A percentile compares a stretch with the other conserved stretches of the same genome.
Evolutionary conservation across 2,113 vertebrate genomes (phyloP).

Genomic region (Xiphophorus hellerii): DNA sequence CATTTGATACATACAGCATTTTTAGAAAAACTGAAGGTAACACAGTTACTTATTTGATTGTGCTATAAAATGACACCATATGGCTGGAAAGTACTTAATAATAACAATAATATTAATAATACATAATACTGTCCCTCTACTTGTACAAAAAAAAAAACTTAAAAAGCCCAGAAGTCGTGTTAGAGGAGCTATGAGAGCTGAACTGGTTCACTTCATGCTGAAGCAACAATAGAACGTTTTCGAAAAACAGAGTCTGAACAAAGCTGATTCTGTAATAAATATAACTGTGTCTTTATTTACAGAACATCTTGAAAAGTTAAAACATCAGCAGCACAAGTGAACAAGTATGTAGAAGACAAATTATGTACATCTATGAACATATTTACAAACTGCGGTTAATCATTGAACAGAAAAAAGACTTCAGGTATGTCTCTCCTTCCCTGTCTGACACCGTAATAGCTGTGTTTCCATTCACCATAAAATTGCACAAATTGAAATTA

Average conservation of each 20-base stretch:
- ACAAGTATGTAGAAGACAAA: constrained; percentile 12
- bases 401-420: background rate
- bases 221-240: background rate
- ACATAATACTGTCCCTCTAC: no score
- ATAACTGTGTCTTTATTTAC: constrained; percentile 76
- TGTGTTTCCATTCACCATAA: no score
- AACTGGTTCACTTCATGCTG: background rate
- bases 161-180: background rate
- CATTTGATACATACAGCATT: no score
- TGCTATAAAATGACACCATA: no score
- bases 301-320: constrained; percentile 50
- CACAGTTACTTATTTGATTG: no score
- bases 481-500: no score
- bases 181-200: background rate
- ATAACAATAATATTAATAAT: no score
- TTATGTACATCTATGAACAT: constrained; percentile 78
- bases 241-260: constrained; percentile 25
- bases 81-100: no score
- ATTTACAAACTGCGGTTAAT: constrained; percentile 67
- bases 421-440: background rate
- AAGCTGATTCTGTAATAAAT: constrained; percentile 74
- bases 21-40: no score
- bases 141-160: no score
- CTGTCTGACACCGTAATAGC: background rate
- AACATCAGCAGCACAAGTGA: constrained; percentile 31